Conservation (phyloP, 1,140 invertebrate species). For the Tetraneura akinire region DNA sequence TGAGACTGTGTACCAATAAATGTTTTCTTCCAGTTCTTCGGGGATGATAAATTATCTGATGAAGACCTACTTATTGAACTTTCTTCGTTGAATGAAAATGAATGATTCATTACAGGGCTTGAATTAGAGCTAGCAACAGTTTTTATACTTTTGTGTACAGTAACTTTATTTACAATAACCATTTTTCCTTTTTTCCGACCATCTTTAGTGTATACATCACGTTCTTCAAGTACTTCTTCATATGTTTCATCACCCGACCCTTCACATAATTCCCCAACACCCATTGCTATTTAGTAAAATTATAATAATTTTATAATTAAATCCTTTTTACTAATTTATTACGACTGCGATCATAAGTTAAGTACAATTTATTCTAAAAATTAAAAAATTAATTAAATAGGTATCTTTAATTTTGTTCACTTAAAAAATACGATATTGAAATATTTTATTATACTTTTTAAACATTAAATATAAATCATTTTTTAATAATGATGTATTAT, state of each 20-base stretch:
- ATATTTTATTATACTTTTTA: no score
- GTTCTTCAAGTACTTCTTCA: conserved; percentile 66
- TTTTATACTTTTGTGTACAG: conserved; percentile 61
- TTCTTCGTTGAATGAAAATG: conserved; percentile 54
- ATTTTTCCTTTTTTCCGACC: conserved; percentile 60
- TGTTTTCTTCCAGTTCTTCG: conserved; percentile 58
- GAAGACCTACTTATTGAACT: conserved; percentile 58
- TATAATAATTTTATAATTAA: conserved; percentile 3
- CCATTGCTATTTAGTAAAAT: background rate
- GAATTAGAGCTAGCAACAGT: background rate
- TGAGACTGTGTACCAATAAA: conserved; percentile 73
- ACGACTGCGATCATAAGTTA: conserved; percentile 12
- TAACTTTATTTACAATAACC: conserved; percentile 71
- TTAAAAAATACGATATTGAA: no score
- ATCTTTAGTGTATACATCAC: conserved; percentile 61
- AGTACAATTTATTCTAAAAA: no score
- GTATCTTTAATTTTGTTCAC: no score
- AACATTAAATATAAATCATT: no score
- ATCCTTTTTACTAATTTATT: no score
- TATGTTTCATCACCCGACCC: conserved; percentile 64
- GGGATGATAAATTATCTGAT: conserved; percentile 61
- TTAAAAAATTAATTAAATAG: no score
- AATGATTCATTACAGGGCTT: background rate
- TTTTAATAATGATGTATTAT: no score
- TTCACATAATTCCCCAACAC: conserved; percentile 6